These are phyloP conservation scores for Thera obeliscata DNA, from an alignment of 2,888 invertebrate species.

Conservation along the genomic window DNA sequence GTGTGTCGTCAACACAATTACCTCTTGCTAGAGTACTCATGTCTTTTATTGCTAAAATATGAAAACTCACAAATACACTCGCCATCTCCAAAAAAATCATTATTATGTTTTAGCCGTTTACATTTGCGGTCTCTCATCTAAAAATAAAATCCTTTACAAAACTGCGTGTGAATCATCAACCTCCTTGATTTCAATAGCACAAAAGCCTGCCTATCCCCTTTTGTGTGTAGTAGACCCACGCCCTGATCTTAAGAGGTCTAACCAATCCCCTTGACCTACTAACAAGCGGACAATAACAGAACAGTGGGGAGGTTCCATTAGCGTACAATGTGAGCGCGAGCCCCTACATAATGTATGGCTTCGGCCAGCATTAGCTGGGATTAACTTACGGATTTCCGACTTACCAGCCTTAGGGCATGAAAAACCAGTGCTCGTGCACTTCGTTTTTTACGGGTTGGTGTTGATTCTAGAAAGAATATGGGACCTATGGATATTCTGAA, in stretches of 20 bases:
- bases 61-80: too few species aligned
- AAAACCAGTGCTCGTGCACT: constrained; percentile 26
- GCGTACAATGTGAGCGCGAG: constrained; percentile 34
- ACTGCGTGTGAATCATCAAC: constrained; percentile 1
- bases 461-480: constrained; percentile 7
- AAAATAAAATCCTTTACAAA: not conserved
- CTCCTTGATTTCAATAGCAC: constrained; percentile 8
- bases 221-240: constrained; percentile 14
- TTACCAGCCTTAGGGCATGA: constrained; percentile 28
- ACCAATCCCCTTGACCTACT: constrained; percentile 32
- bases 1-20: too few species aligned
- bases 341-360: constrained; percentile 36
- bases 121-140: too few species aligned
- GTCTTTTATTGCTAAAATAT: too few species aligned
- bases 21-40: too few species aligned
- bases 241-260: constrained; percentile 23
- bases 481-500: too few species aligned
- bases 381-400: constrained; percentile 36
- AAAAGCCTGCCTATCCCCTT: constrained; percentile 18
- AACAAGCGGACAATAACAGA: constrained; percentile 23
- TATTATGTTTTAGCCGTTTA: too few species aligned
- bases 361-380: constrained; percentile 28
- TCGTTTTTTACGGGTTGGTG: constrained; percentile 18
- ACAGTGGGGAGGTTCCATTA: constrained; percentile 38
- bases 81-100: too few species aligned